Conservation (phyloP, 2,888 invertebrate species). For the Cyaniris semiargus region DNA sequence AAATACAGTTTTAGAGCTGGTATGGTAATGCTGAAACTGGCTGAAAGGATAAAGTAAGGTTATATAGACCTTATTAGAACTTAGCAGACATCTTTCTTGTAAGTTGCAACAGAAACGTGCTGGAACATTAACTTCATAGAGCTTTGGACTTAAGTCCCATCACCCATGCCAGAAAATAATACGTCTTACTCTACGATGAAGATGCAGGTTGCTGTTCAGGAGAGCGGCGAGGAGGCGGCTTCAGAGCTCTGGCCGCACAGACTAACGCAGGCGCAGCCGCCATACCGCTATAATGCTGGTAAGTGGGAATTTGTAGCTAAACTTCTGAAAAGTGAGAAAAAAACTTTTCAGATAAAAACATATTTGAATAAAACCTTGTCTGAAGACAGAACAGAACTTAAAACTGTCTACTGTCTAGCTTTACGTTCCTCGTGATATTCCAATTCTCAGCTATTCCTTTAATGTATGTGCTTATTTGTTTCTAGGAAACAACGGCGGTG, state of each 20-base stretch:
- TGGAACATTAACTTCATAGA: no score
- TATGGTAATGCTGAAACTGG: no score
- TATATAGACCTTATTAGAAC: no score
- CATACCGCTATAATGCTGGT: conserved; percentile 54
- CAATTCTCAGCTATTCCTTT: background rate
- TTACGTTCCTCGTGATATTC: background rate
- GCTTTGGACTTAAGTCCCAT: no score
- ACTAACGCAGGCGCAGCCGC: conserved; percentile 67
- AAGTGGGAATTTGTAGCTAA: background rate
- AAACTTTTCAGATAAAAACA: background rate
- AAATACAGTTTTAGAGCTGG: no score
- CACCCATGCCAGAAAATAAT: background rate
- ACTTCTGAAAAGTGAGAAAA: background rate
- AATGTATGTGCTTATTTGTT: background rate
- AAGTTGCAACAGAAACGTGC: no score
- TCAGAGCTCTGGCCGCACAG: conserved; percentile 69
- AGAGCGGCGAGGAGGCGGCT: conserved; percentile 39
- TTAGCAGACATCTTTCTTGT: no score
- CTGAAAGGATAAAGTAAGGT: no score
- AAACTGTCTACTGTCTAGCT: background rate
- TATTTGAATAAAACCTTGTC: no score
- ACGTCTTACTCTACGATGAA: conserved; percentile 34
- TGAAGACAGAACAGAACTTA: background rate
- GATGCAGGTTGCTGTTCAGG: conserved; percentile 37
- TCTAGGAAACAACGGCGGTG: conserved; percentile 45